Evolutionary conservation across 2,797 vertebrate species (phyloP).

Genomic region (Myotis vivesi): DNA sequence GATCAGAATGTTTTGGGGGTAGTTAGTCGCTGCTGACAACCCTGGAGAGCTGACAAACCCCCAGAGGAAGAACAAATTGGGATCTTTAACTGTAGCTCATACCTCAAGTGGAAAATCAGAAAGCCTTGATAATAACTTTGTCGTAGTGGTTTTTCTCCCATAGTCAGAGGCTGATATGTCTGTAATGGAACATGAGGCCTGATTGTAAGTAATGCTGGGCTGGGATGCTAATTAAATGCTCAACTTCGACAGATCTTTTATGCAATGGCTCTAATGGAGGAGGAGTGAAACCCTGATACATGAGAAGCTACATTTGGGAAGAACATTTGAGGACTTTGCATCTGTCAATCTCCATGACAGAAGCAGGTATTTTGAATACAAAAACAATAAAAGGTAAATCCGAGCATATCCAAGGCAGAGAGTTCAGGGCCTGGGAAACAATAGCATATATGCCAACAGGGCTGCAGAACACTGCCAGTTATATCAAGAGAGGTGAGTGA

Average conservation of each 20-base stretch:
- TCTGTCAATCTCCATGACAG: neutral
- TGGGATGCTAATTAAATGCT: neutral
- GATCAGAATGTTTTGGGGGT: neutral
- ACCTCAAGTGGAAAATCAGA: constrained; percentile 34
- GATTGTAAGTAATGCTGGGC: neutral
- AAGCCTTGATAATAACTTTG: neutral
- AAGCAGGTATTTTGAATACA: neutral
- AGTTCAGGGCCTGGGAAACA: neutral
- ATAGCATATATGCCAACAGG: neutral
- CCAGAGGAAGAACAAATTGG: neutral
- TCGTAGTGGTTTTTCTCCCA: neutral
- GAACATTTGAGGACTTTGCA: neutral
- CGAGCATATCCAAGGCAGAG: neutral
- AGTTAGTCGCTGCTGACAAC: neutral
- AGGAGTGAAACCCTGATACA: neutral
- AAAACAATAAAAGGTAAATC: neutral
- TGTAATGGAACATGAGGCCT: neutral
- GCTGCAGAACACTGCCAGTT: neutral
- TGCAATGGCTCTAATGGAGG: neutral
- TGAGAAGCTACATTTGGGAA: neutral
- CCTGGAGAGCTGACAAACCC: neutral
- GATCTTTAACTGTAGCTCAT: neutral
- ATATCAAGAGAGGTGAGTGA: neutral
- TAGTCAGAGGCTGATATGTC: neutral
- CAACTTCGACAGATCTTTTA: neutral